These are phyloP conservation scores for Agonopterix subpropinquella DNA, from an alignment of 2,888 invertebrate genomes.

Conservation along the genomic window DNA sequence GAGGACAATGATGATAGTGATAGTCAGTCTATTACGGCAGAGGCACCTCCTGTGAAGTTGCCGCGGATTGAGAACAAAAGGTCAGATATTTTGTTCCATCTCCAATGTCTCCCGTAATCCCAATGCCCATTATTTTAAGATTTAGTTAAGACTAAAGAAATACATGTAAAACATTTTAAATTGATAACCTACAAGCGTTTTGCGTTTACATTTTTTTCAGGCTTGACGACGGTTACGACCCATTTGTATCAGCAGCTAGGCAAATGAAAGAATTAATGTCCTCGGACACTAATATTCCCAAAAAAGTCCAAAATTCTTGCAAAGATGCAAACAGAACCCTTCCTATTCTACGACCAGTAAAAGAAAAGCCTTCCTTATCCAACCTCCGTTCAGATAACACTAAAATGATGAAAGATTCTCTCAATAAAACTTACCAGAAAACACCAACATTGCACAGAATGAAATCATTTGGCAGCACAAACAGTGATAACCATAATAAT, in stretches of 20 bases:
- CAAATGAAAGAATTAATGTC: slow-evolving; percentile 89
- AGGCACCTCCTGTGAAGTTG: slow-evolving; percentile 60
- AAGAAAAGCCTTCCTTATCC: slow-evolving; percentile 49
- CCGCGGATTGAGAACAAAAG: slow-evolving; percentile 63
- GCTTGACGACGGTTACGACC: slow-evolving; percentile 80
- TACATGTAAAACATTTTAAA: too few species aligned
- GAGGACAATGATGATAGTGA: slow-evolving; percentile 45
- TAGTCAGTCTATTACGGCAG: slow-evolving; percentile 42
- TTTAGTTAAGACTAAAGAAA: too few species aligned
- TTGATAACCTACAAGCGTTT: too few species aligned
- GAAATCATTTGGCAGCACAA: slow-evolving; percentile 67
- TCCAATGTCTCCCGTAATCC: too few species aligned
- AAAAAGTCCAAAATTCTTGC: slow-evolving; percentile 53
- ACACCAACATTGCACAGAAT: slow-evolving; percentile 67
- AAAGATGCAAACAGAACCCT: slow-evolving; percentile 63
- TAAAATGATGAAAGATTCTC: slow-evolving; percentile 68
- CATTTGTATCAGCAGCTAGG: slow-evolving; percentile 85
- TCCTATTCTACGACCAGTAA: slow-evolving; percentile 53
- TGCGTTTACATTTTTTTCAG: slow-evolving; percentile 29
- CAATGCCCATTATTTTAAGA: too few species aligned
- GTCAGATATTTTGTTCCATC: slow-evolving; percentile 35
- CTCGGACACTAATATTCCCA: slow-evolving; percentile 75
- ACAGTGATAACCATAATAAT: slow-evolving; percentile 48
- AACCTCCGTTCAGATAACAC: slow-evolving; percentile 50
- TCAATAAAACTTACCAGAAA: slow-evolving; percentile 72